A percentile compares a stretch with the other conserved stretches of the same genome.
Evolutionary conservation across 2,113 vertebrate species (phyloP).

Genomic region (Cnemophilus loriae): DNA sequence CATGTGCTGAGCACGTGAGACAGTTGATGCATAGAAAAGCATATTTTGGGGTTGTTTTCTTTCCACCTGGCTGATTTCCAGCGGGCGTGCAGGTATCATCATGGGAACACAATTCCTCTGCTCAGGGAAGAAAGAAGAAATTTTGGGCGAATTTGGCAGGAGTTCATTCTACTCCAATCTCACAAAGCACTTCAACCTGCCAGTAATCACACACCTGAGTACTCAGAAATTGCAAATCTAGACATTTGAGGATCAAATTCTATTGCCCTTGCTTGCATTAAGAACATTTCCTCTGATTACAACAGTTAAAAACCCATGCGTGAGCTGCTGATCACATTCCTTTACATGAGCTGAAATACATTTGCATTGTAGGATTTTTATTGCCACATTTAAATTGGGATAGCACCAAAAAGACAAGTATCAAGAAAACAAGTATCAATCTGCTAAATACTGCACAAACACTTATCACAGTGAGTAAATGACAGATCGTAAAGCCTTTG

Average conservation of each 20-base stretch:
- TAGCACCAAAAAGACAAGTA: not conserved
- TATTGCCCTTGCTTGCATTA: not conserved
- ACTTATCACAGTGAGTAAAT: not conserved
- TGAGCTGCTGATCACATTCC: not conserved
- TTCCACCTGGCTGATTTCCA: not conserved
- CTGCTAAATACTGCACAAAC: not conserved
- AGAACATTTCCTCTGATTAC: not conserved
- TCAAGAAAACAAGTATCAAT: not conserved
- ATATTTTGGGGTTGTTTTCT: not conserved
- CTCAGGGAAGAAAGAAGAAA: not conserved
- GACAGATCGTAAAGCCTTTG: not conserved
- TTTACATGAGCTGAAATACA: not conserved
- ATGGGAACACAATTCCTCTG: not conserved
- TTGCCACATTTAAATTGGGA: not conserved
- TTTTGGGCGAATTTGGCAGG: not conserved
- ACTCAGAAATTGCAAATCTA: not conserved
- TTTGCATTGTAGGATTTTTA: not conserved
- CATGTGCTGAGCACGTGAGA: not conserved
- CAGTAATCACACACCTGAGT: not conserved
- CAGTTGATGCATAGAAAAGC: not conserved
- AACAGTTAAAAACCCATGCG: not conserved
- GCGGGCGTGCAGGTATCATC: not conserved
- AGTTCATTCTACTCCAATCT: not conserved
- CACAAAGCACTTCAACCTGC: not conserved
- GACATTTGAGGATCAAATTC: not conserved